A percentile compares a stretch with the other conserved stretches of the same genome.
These are phyloP conservation scores for Rapana venosa DNA, from an alignment of 2,888 invertebrate species.

Conservation along the genomic window DNA sequence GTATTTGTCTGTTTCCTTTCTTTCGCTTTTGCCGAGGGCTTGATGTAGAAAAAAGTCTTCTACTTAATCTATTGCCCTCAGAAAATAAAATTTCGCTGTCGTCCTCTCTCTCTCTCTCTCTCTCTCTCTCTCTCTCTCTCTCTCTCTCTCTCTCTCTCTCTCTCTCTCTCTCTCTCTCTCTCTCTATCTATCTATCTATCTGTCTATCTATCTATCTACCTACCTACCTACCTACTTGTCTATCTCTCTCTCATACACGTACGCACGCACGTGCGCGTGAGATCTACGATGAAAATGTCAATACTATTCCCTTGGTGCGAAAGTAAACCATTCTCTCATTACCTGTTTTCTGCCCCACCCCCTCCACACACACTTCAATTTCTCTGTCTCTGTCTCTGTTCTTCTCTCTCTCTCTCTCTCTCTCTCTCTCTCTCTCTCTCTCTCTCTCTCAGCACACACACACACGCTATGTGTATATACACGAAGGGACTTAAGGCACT, in stretches of 20 bases:
- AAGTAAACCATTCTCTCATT: slow-evolving; percentile 27
- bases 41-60: no score
- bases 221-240: neutral
- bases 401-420: neutral
- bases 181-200: neutral
- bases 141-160: neutral
- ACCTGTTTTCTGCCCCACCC: neutral
- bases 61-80: no score
- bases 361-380: neutral
- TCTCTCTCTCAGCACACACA: neutral
- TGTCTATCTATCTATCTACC: neutral
- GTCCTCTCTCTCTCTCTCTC: no score
- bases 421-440: slow-evolving; percentile 25
- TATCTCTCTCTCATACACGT: neutral
- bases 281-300: no score
- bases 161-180: slow-evolving; percentile 9
- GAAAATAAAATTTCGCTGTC: no score
- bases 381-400: neutral
- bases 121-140: neutral
- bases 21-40: no score
- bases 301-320: no score
- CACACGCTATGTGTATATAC: no score
- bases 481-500: no score
- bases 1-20: no score
- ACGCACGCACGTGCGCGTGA: neutral